A percentile compares a stretch with the other conserved stretches of the same genome.
Evolutionary conservation across 2,888 invertebrate species (phyloP).

Genomic region (Galerucella pusilla): DNA sequence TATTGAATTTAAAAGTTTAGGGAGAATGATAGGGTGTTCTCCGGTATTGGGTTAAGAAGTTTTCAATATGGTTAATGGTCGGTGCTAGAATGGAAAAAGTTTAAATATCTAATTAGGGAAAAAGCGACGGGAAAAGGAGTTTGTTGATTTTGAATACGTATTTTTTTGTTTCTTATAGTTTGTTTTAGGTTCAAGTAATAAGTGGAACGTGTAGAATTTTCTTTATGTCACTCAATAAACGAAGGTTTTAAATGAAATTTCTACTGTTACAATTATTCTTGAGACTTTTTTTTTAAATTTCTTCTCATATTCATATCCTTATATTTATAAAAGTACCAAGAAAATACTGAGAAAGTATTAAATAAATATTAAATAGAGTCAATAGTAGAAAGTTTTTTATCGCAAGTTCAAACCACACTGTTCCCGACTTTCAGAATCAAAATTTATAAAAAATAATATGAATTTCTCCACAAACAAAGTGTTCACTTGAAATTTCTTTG

Average conservation of each 20-base stretch:
- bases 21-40: slow-evolving; percentile 31
- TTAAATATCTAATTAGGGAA: slow-evolving; percentile 26
- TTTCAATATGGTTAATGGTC: slow-evolving; percentile 34
- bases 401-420: not conserved
- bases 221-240: not conserved
- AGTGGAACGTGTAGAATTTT: not conserved
- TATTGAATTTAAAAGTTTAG: slow-evolving; percentile 43
- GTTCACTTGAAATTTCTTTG: not conserved
- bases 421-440: not conserved
- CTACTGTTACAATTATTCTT: too few species aligned
- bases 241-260: not conserved
- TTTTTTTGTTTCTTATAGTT: not conserved
- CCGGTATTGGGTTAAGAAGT: slow-evolving; percentile 39
- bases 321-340: too few species aligned
- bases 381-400: too few species aligned
- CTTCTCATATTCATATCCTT: too few species aligned
- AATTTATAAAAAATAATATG: too few species aligned
- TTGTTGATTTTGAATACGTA: slow-evolving; percentile 1
- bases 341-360: too few species aligned
- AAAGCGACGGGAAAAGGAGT: slow-evolving; percentile 3
- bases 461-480: not conserved
- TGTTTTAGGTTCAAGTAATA: not conserved
- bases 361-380: too few species aligned
- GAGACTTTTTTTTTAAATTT: too few species aligned
- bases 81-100: slow-evolving; percentile 12